Evolutionary conservation across 2,797 vertebrate species (phyloP).

Genomic region (Cuculus canorus): DNA sequence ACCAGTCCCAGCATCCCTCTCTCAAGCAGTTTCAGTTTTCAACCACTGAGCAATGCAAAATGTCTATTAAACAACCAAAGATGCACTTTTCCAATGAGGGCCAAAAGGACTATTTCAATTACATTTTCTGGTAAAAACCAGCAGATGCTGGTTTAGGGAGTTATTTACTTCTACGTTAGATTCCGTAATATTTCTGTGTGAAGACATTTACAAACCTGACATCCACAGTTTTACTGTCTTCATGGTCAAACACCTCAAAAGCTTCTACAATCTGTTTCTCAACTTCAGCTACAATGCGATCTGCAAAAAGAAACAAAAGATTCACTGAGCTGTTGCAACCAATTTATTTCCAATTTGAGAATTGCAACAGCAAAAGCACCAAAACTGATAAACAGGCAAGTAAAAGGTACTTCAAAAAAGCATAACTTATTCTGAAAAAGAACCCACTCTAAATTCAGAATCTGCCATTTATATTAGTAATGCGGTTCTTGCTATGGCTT

Average conservation of each 20-base stretch:
- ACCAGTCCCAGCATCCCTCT: neutral
- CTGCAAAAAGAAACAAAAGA: conserved; percentile 74
- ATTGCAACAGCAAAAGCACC: neutral
- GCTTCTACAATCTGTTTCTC: conserved; percentile 86
- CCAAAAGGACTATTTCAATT: neutral
- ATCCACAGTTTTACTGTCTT: conserved; percentile 87
- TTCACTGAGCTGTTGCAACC: conserved; percentile 15
- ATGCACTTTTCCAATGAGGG: neutral
- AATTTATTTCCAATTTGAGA: conserved; percentile 34
- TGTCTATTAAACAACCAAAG: neutral
- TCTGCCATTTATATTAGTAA: neutral
- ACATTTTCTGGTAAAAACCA: neutral
- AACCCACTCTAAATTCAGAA: neutral
- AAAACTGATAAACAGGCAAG: neutral
- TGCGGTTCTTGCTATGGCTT: neutral
- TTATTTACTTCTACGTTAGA: neutral
- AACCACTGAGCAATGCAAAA: neutral
- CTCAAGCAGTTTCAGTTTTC: neutral
- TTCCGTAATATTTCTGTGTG: neutral
- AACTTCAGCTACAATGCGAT: conserved; percentile 69
- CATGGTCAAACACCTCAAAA: conserved; percentile 91
- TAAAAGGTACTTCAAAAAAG: neutral
- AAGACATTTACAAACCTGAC: conserved; percentile 84
- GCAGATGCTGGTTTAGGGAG: neutral
- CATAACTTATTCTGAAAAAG: neutral